A percentile compares a stretch with the other conserved stretches of the same genome.
These are phyloP conservation scores for Anisognathus igniventris DNA, from an alignment of 2,797 vertebrate genomes.

Conservation along the genomic window DNA sequence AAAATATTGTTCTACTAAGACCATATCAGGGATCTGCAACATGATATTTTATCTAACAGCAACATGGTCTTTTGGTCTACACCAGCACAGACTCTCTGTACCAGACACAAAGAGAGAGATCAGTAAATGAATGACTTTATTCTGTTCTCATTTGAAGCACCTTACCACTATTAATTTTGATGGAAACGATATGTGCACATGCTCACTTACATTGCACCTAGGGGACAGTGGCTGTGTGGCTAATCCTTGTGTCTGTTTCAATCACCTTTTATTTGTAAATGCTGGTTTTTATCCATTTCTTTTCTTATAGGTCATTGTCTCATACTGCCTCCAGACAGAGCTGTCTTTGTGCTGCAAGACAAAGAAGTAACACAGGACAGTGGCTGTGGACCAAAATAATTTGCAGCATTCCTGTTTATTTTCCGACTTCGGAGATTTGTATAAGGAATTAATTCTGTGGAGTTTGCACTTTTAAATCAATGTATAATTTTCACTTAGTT, in stretches of 20 bases:
- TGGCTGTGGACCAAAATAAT: not conserved
- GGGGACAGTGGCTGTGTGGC: rapidly evolving
- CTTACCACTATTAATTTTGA: not conserved
- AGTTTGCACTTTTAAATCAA: not conserved
- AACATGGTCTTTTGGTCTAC: not conserved
- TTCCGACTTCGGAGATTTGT: not conserved
- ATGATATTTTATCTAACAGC: not conserved
- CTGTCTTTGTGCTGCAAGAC: not conserved
- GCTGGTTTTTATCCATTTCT: not conserved
- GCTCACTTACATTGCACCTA: rapidly evolving
- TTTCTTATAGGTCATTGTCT: not conserved
- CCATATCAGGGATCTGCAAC: rapidly evolving
- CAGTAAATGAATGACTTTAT: not conserved
- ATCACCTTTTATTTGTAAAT: not conserved
- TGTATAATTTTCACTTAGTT: not conserved
- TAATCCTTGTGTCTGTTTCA: not conserved
- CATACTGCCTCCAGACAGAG: not conserved
- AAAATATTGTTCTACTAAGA: not conserved
- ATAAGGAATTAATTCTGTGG: not conserved
- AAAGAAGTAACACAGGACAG: not conserved
- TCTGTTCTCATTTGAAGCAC: not conserved
- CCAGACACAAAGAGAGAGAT: not conserved
- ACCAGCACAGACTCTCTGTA: not conserved
- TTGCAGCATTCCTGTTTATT: not conserved
- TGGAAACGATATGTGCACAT: rapidly evolving